phyloP scores from a whole-genome alignment of 2,797 vertebrate species.

The Hybognathus amarus region DNA sequence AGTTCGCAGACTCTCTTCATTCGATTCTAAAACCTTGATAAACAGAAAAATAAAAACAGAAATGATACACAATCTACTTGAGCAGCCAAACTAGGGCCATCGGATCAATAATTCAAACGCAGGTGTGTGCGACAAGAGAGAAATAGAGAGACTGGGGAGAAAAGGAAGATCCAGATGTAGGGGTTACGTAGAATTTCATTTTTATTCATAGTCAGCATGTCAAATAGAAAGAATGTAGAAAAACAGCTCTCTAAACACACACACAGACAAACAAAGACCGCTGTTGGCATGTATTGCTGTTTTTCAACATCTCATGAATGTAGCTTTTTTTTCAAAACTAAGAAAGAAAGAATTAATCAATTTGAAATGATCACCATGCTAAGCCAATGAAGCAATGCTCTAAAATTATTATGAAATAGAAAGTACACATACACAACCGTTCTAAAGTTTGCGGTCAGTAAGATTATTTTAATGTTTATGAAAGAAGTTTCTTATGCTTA shows the following conservation, averaged over 20 bases:
- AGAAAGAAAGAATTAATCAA: neutral
- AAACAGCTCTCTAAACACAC: neutral
- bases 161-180: neutral
- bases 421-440: neutral
- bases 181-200: neutral
- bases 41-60: conserved; percentile 14
- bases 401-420: neutral
- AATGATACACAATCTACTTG: conserved; percentile 20
- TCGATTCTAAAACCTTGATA: neutral
- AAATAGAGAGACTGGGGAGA: conserved; percentile 5
- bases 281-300: neutral
- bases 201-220: conserved; percentile 14
- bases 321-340: neutral
- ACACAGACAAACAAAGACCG: neutral
- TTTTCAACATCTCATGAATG: neutral
- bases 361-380: neutral
- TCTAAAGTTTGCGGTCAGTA: neutral
- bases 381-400: neutral
- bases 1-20: neutral
- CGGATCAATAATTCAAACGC: conserved; percentile 27
- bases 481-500: neutral
- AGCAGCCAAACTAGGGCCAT: conserved; percentile 4
- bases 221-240: neutral
- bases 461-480: neutral
- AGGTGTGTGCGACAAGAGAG: neutral